A percentile compares a stretch with the other conserved stretches of the same genome.
Conservation (phyloP, 1,140 invertebrate genomes). For the Hydropsyche tenuis region DNA sequence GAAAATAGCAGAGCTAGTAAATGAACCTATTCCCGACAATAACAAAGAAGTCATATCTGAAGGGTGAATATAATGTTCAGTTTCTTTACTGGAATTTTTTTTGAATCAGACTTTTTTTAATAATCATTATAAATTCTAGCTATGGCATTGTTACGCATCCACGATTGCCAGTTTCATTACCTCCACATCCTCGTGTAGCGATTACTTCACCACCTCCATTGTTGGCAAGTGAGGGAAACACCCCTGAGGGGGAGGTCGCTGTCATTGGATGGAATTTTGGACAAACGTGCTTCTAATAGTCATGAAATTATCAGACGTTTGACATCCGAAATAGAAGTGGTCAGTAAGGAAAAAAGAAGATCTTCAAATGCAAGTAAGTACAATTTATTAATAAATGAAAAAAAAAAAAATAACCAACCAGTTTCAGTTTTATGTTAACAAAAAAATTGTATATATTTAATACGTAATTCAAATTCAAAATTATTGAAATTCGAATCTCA, state of each 20-base stretch:
- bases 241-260: constrained; percentile 36
- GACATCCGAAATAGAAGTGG: constrained; percentile 68
- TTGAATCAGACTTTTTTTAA: background rate
- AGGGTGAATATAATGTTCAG: constrained; percentile 64
- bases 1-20: constrained; percentile 65
- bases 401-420: no score
- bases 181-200: constrained; percentile 43
- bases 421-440: background rate
- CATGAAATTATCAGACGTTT: constrained; percentile 39
- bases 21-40: constrained; percentile 53
- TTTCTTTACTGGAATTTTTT: background rate
- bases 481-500: background rate
- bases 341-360: constrained; percentile 73
- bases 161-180: constrained; percentile 30
- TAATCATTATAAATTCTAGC: constrained; percentile 18
- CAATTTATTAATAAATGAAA: no score
- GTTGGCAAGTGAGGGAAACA: constrained; percentile 38
- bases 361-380: constrained; percentile 71
- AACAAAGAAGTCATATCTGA: constrained; percentile 68
- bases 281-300: constrained; percentile 12
- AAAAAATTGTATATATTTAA: background rate
- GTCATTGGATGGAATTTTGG: constrained; percentile 31
- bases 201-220: constrained; percentile 43
- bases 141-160: constrained; percentile 40
- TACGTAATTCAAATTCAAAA: background rate